These are phyloP conservation scores for Chaetodon auriga DNA, from an alignment of 2,113 vertebrate genomes.

Conservation along the genomic window DNA sequence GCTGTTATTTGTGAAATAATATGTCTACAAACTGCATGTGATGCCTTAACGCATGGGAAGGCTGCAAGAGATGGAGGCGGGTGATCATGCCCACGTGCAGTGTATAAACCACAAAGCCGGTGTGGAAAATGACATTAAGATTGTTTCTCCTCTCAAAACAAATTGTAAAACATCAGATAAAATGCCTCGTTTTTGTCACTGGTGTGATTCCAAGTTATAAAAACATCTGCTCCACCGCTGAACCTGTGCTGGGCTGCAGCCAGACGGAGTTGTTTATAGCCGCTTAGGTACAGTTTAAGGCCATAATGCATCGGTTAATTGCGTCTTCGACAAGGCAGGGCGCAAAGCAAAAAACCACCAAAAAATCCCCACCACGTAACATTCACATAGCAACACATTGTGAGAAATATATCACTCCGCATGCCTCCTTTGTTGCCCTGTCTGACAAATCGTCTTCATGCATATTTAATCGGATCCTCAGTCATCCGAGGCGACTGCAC, in stretches of 20 bases:
- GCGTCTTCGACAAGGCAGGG: background rate
- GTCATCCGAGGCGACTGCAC: slow-evolving; percentile 47
- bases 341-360: background rate
- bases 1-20: background rate
- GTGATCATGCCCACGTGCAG: slow-evolving; percentile 46
- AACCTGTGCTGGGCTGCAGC: background rate
- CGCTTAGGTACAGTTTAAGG: slow-evolving; percentile 22
- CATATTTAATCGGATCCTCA: slow-evolving; percentile 62
- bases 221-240: background rate
- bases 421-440: slow-evolving; percentile 72
- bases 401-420: slow-evolving; percentile 42
- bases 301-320: background rate
- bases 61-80: background rate
- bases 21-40: background rate
- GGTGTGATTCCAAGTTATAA: background rate
- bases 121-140: background rate
- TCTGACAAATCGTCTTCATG: slow-evolving; percentile 70
- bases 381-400: slow-evolving; percentile 8
- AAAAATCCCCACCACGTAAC: background rate
- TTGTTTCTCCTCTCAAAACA: background rate
- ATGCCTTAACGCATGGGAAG: slow-evolving; percentile 4
- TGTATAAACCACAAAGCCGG: slow-evolving; percentile 43
- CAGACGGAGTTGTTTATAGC: background rate
- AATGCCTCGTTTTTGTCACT: background rate
- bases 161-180: background rate